A percentile compares a stretch with the other conserved stretches of the same genome.
Conservation (phyloP, 1,140 invertebrate species). For the Zaprionus nigranus region DNA sequence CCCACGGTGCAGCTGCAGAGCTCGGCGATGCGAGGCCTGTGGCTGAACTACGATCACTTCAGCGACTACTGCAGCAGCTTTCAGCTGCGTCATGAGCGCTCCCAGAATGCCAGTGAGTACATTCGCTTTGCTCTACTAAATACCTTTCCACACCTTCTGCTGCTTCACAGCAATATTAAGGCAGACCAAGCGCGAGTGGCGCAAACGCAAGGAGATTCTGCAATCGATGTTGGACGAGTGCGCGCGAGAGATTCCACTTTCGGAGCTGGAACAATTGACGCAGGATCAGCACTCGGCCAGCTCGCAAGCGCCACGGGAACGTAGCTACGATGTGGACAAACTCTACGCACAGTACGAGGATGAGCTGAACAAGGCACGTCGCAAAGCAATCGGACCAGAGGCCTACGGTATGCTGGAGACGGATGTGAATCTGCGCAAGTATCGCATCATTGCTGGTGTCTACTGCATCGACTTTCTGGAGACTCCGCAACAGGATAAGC, state of each 20-base stretch:
- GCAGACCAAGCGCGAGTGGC: slow-evolving; percentile 83
- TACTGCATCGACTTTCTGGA: slow-evolving; percentile 88
- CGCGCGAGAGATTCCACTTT: slow-evolving; percentile 59
- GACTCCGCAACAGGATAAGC: slow-evolving; percentile 87
- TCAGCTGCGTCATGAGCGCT: slow-evolving; percentile 66
- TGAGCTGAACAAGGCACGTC: slow-evolving; percentile 77
- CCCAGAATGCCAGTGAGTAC: slow-evolving; percentile 67
- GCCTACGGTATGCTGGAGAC: slow-evolving; percentile 80
- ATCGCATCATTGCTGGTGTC: slow-evolving; percentile 88
- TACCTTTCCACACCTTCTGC: not conserved
- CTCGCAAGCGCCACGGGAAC: slow-evolving; percentile 56
- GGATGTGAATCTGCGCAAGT: slow-evolving; percentile 89
- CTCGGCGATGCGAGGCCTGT: slow-evolving; percentile 86
- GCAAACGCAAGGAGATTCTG: slow-evolving; percentile 80
- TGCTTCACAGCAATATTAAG: slow-evolving; percentile 67
- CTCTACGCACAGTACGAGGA: slow-evolving; percentile 83
- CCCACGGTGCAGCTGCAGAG: slow-evolving; percentile 85
- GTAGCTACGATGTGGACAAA: slow-evolving; percentile 77
- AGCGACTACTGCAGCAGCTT: slow-evolving; percentile 85
- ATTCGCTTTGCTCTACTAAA: not conserved
- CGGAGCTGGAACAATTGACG: slow-evolving; percentile 64
- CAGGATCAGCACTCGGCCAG: slow-evolving; percentile 68
- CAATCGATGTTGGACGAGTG: slow-evolving; percentile 77
- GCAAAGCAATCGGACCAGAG: slow-evolving; percentile 74
- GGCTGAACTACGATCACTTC: slow-evolving; percentile 87